Percentiles rank a stretch among this genome's conserved stretches.
These are phyloP conservation scores for Eumerus sabulonum DNA, from an alignment of 2,888 invertebrate genomes.

Conservation along the genomic window DNA sequence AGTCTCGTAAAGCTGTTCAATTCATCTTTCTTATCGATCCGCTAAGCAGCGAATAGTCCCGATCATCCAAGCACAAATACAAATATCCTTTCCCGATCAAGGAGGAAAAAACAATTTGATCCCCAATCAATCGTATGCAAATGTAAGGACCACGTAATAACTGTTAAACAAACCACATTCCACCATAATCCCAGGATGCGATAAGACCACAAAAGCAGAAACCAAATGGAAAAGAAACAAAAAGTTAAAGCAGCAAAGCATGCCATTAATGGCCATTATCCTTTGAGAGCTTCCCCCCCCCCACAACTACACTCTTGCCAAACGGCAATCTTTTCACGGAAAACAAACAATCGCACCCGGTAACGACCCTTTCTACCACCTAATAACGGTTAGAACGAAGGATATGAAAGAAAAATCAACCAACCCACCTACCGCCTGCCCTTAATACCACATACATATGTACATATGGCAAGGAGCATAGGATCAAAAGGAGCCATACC, in stretches of 20 bases:
- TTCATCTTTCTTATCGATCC: no score
- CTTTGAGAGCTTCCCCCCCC: constrained; percentile 53
- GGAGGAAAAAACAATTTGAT: not conserved
- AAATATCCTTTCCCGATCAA: no score
- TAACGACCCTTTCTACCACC: constrained; percentile 22
- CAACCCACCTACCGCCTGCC: no score
- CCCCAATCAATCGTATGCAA: constrained; percentile 58
- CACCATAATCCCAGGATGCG: constrained; percentile 35
- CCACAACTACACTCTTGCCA: no score
- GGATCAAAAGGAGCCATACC: no score
- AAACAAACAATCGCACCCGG: constrained; percentile 35
- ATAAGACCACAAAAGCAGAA: constrained; percentile 28
- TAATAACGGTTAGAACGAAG: constrained; percentile 37
- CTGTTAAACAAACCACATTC: constrained; percentile 61
- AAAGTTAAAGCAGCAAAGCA: constrained; percentile 6
- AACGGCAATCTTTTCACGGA: constrained; percentile 40
- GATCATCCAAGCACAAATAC: no score
- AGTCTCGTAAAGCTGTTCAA: no score
- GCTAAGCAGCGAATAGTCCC: no score
- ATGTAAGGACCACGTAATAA: constrained; percentile 61
- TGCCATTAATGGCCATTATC: constrained; percentile 60
- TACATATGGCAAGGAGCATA: no score
- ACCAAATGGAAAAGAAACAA: no score
- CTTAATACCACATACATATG: no score
- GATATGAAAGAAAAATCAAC: constrained; percentile 2